Evolutionary conservation across 1,140 invertebrate genomes (phyloP).

Genomic region (Tetramorium simillimum): DNA sequence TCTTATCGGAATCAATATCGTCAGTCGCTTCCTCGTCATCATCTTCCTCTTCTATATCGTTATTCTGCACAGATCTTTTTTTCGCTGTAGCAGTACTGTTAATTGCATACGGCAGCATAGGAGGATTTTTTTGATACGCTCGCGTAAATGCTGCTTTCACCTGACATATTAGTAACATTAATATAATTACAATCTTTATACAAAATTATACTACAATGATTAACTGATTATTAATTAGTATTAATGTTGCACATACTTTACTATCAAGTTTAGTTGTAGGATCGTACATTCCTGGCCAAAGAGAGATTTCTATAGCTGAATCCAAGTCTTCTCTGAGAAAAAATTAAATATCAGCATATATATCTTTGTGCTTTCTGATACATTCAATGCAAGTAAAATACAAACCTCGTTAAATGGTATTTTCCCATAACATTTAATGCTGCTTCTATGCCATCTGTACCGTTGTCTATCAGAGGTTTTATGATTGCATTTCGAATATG

Average conservation of each 20-base stretch:
- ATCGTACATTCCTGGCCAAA: constrained; percentile 93
- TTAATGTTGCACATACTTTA: constrained; percentile 87
- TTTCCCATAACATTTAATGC: constrained; percentile 92
- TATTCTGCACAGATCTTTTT: constrained; percentile 81
- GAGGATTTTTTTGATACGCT: constrained; percentile 94
- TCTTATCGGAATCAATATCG: constrained; percentile 90
- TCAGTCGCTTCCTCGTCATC: constrained; percentile 88
- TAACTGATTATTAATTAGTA: neutral
- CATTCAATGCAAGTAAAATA: constrained; percentile 88
- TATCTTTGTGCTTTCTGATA: neutral
- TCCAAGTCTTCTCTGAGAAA: constrained; percentile 93
- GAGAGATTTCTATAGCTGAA: constrained; percentile 92
- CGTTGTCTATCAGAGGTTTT: constrained; percentile 89
- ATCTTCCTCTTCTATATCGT: constrained; percentile 85
- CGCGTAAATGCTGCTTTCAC: constrained; percentile 97
- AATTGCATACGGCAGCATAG: constrained; percentile 89
- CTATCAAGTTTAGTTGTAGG: constrained; percentile 91
- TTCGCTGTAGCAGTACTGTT: constrained; percentile 87
- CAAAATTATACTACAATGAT: neutral
- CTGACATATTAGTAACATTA: constrained; percentile 80
- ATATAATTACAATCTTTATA: constrained; percentile 16
- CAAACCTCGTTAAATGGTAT: constrained; percentile 95
- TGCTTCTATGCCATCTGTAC: constrained; percentile 89
- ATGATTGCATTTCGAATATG: constrained; percentile 90
- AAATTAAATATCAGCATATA: neutral